Base-by-base conservation (phyloP, 92 coral and sea anemone species). In the Parazoanthus atlanticus region DNA sequence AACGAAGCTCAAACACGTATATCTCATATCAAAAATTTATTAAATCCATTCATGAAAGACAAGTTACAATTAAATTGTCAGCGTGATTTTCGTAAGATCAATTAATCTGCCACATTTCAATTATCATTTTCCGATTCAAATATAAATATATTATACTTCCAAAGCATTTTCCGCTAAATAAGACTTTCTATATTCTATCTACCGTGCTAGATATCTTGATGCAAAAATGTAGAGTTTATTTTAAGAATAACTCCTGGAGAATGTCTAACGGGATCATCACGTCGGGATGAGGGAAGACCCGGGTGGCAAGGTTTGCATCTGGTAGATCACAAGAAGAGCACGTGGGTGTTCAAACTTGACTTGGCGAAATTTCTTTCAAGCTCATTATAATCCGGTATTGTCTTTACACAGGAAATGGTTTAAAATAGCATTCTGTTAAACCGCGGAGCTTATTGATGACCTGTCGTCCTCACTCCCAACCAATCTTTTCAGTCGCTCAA, bases 401-500 rank as follows among this genome's bases (percentile, higher is more conserved):
- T 73, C 77, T 73, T 31, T 13, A 30, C 29, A 38, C 54, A 8
- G 43, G 25, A 38, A 12, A 38, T 36, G 9, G 43, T 75, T 30
- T 5, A 5, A 40, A 43, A 40, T 26, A 41, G 15, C 52, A 32
- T 31, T 76, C 41, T 38, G 86, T 86, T 76, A 92, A 40, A 89
- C 78, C 46, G 75, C 94, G 30, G 98, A 95, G 80, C 92, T 93
- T 74, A 88, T 81, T 30, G 98, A 93, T 1, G 98, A 93, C 29
- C 94, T 89, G 65, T 93, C 99, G 73, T 95, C 96, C 74, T 96
- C 96, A 58, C 94, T 93, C 31, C 96, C 98, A 33, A 96, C 99
- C 61, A 96, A 96, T 88, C 95, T 92, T 43, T 96, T 96, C 43
- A 96, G 96, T 81, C 98, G 91, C 88, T 95, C 98, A n/a, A 96